phyloP scores from a whole-genome alignment of 2,888 invertebrate species.

The Athrips mouffetella region DNA sequence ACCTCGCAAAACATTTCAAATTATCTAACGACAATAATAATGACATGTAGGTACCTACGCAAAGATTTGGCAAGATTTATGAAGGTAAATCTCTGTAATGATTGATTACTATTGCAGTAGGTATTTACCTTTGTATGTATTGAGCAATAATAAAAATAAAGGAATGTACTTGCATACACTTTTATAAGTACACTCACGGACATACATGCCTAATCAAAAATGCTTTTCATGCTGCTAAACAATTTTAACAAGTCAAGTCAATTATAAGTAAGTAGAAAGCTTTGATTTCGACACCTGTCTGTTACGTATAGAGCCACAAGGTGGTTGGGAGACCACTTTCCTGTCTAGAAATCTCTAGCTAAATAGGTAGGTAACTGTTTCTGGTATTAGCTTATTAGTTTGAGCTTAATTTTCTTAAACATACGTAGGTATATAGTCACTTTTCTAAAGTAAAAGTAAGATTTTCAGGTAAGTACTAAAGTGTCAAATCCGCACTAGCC shows the following conservation, averaged over 20 bases:
- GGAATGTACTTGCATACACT: background rate
- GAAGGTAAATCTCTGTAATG: background rate
- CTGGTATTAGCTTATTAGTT: too few relatives aligned
- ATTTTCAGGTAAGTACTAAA: too few relatives aligned
- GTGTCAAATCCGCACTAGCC: too few relatives aligned
- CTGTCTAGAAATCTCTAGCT: background rate
- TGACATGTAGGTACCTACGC: background rate
- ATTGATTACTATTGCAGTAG: slow-evolving; percentile 1
- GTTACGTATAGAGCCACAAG: background rate
- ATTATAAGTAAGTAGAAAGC: too few relatives aligned
- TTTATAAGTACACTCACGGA: too few relatives aligned
- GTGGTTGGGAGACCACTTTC: background rate
- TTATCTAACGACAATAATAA: background rate
- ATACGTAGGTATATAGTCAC: too few relatives aligned
- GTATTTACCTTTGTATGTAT: too few relatives aligned
- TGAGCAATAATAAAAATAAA: background rate
- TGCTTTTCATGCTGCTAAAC: background rate
- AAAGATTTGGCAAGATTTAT: background rate
- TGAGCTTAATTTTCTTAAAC: too few relatives aligned
- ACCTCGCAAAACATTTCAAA: background rate
- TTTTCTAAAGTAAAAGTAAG: too few relatives aligned
- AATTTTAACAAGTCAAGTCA: too few relatives aligned
- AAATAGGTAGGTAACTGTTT: background rate
- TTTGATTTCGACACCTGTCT: slow-evolving; percentile 3
- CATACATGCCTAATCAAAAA: background rate